Percentiles rank a stretch among this genome's conserved stretches.
These are phyloP conservation scores for Branchipolynoe longqiensis DNA, from an alignment of 2,888 invertebrate species.

Conservation along the genomic window DNA sequence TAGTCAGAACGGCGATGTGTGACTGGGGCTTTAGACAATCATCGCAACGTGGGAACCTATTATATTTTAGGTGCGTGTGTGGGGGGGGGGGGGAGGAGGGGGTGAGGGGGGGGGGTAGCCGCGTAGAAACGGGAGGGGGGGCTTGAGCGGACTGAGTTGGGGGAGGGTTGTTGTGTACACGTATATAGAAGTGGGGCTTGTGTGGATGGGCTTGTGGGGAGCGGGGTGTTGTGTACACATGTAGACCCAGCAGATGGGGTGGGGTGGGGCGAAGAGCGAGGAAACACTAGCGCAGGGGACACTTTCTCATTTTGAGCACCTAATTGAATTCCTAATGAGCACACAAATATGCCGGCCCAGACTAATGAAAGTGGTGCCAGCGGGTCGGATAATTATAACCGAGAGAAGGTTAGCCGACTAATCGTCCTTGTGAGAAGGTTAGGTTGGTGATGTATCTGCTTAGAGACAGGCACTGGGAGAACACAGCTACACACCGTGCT, in stretches of 20 bases:
- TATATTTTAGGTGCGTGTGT: no score
- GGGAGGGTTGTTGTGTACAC: no score
- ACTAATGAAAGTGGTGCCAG: conserved; percentile 35
- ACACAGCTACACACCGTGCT: no score
- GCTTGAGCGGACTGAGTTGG: not conserved
- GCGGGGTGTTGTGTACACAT: not conserved
- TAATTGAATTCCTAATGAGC: conserved; percentile 41
- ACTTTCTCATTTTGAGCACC: conserved; percentile 32
- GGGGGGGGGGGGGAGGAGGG: not conserved
- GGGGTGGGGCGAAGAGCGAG: not conserved
- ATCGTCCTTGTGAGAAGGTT: conserved; percentile 17
- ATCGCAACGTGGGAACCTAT: no score
- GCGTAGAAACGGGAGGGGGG: not conserved
- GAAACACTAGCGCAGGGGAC: not conserved
- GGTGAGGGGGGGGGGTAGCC: not conserved
- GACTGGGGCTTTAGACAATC: no score
- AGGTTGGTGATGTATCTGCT: no score
- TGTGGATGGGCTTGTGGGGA: not conserved
- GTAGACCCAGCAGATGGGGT: not conserved
- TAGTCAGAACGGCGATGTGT: no score
- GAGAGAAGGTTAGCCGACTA: conserved; percentile 25
- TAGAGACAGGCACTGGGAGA: no score
- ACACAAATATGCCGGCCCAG: conserved; percentile 7
- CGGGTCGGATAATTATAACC: conserved; percentile 14
- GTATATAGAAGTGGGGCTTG: no score